Evolutionary conservation across 2,888 invertebrate species (phyloP), one percentile per base, ranked within the genome.

Genomic region (Euzetes globulus): DNA sequence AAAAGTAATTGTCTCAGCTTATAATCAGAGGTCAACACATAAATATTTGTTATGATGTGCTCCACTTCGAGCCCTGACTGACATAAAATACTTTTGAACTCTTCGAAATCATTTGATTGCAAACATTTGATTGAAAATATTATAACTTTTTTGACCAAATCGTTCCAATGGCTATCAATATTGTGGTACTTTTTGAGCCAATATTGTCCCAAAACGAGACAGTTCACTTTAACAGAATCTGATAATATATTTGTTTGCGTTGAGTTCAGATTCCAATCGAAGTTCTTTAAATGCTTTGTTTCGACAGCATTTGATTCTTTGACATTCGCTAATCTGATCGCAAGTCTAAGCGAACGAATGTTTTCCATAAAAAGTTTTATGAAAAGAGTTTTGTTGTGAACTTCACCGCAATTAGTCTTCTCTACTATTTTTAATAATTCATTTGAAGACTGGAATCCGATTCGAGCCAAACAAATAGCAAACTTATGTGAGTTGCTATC

Each of bases 391-490:
- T 29, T 63, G 29, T 17, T 9, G 6, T 63, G 29, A 63, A 3
- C 3, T 4, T 33, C 33, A 63, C 1, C n/a, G n/a, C n/a, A 63
- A 17, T 63, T 9, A 33, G 17, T 33, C 6, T 63, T 25, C 1
- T 13, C 9, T 15, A 63, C 33, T 17, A 63, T 29, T 17, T 9
- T 15, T 19, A 74, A 25, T 15, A 74, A 70, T 29, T 74, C 70
- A 74, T 74, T 74, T 22, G 50, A 74, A 17, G 74, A 19, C n/a
- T 74, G 70, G 47, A 74, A 22, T 0, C 50, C 29, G 22, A 52
- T n/a, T 29, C 74, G 74, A 19, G 47, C 45, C 50, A 74, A 71
- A n/a, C 27, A 22, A 6, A 74, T 37, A 29, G 74, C 68, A n/a
- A 74, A 68, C 50, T 74, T 13, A 29, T 25, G 11, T 29, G 25